Percentiles rank a stretch among this genome's conserved stretches.
Evolutionary conservation across 1,140 invertebrate species (phyloP).

Genomic region (Macrostomum lignano): DNA sequence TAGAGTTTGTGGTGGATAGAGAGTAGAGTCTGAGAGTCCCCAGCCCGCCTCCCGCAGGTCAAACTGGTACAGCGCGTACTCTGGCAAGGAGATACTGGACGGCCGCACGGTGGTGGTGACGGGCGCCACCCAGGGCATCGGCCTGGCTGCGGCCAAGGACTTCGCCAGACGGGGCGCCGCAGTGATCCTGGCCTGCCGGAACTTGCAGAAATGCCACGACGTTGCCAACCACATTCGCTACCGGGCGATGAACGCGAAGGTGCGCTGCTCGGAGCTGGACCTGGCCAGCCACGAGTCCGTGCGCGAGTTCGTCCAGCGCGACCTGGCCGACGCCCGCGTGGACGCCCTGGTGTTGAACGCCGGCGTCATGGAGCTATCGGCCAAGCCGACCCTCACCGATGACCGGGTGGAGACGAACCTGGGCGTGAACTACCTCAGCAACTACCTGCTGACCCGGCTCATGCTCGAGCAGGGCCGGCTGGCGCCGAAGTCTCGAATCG

Average conservation of each 20-base stretch:
- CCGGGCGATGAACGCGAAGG: no score
- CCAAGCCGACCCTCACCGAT: neutral
- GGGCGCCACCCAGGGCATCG: conserved; percentile 53
- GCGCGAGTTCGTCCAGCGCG: conserved; percentile 37
- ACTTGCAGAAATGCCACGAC: no score
- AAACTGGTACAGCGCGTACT: no score
- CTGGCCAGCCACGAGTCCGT: no score
- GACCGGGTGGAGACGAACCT: conserved; percentile 41
- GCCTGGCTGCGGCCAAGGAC: no score
- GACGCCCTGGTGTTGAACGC: conserved; percentile 55
- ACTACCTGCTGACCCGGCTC: conserved; percentile 39
- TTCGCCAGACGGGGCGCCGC: no score
- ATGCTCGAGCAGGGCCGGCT: conserved; percentile 9
- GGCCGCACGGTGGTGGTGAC: conserved; percentile 57
- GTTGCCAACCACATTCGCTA: no score
- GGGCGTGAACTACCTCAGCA: conserved; percentile 33
- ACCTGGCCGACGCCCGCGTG: conserved; percentile 30
- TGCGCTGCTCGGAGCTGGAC: no score
- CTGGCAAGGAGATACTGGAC: conserved; percentile 13
- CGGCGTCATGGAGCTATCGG: conserved; percentile 26
- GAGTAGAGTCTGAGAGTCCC: neutral
- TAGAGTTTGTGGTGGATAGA: no score
- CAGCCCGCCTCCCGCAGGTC: no score
- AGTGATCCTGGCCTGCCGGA: no score
- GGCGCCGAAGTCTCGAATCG: neutral